Evolutionary conservation across 2,113 vertebrate species (phyloP).

Genomic region (Thalassarche chlororhynchos): DNA sequence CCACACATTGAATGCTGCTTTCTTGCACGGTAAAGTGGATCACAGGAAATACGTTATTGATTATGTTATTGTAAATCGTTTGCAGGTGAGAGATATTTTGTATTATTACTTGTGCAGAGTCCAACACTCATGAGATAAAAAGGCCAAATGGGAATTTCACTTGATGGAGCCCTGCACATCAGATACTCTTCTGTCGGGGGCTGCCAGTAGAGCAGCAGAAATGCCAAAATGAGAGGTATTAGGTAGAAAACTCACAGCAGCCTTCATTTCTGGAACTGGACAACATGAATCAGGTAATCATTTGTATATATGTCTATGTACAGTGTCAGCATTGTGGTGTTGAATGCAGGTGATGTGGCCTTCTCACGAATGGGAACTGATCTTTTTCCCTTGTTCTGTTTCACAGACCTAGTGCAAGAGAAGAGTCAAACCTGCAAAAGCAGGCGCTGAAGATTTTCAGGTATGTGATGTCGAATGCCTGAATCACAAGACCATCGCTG

Average conservation of each 20-base stretch:
- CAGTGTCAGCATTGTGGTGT: neutral
- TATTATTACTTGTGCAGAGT: constrained; percentile 35
- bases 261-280: constrained; percentile 4
- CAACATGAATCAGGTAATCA: constrained; percentile 24
- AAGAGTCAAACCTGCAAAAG: neutral
- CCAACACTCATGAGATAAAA: constrained; percentile 12
- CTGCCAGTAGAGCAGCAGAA: constrained; percentile 17
- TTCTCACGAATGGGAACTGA: neutral
- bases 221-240: neutral
- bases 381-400: neutral
- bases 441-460: neutral
- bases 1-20: neutral
- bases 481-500: neutral
- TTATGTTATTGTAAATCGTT: neutral
- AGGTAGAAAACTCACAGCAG: constrained; percentile 25
- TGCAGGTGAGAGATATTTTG: constrained; percentile 26
- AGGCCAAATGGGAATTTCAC: neutral
- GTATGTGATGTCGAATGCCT: neutral
- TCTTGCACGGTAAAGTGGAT: neutral
- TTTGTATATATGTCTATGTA: neutral
- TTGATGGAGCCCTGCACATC: constrained; percentile 2
- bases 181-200: neutral
- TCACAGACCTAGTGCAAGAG: neutral
- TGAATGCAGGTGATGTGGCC: neutral
- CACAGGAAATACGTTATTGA: neutral